Evolutionary conservation across 2,888 invertebrate genomes (phyloP).

Genomic region (Agriopis marginaria): DNA sequence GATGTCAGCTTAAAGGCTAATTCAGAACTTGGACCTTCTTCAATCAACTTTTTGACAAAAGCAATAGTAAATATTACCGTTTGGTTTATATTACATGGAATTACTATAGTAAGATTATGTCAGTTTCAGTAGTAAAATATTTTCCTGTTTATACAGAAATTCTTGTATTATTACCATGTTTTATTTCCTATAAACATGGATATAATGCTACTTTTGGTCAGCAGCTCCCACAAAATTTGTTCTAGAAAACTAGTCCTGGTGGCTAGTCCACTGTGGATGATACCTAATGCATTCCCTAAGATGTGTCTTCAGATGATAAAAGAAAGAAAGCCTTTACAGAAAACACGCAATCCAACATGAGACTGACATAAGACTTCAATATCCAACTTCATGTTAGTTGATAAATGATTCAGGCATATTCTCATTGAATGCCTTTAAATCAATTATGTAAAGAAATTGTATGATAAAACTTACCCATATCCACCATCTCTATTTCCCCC

Average conservation of each 20-base stretch:
- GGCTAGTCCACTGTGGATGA: background rate
- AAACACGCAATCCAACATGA: background rate
- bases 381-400: no score
- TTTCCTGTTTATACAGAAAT: background rate
- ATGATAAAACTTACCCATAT: conserved; percentile 84
- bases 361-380: background rate
- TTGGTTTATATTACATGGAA: no score
- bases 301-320: background rate
- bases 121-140: background rate
- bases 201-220: background rate
- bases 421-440: conserved; percentile 7
- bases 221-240: background rate
- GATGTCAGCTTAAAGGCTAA: background rate
- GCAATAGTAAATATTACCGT: no score
- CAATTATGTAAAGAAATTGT: conserved; percentile 10
- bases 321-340: background rate
- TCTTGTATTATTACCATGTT: background rate
- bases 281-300: background rate
- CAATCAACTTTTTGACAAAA: background rate
- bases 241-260: background rate
- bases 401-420: conserved; percentile 8
- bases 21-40: background rate
- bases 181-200: background rate
- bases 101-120: no score
- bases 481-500: conserved; percentile 86